These are phyloP conservation scores for Eleginops maclovinus DNA, from an alignment of 2,113 vertebrate genomes.

Conservation along the genomic window DNA sequence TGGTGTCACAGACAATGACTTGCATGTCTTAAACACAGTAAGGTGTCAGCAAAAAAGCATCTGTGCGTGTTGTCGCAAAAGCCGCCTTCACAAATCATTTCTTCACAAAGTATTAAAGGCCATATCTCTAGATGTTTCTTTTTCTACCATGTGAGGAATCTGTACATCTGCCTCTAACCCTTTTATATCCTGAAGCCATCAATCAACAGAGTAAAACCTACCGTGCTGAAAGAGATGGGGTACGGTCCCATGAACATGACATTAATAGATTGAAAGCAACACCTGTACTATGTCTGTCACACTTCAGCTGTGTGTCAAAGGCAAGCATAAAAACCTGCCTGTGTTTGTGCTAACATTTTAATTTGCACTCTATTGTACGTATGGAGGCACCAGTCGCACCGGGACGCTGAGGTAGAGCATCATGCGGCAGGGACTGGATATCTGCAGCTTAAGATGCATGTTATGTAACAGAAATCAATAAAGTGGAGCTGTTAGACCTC, in stretches of 20 bases:
- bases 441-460: slow-evolving; percentile 3
- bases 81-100: slow-evolving; percentile 5
- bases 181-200: slow-evolving; percentile 34
- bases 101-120: slow-evolving; percentile 5
- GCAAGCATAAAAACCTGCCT: background rate
- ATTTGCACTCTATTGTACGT: background rate
- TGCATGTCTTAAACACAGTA: slow-evolving; percentile 16
- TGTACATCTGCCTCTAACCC: slow-evolving; percentile 31
- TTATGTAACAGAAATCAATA: slow-evolving; percentile 57
- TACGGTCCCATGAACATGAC: slow-evolving; percentile 7
- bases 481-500: slow-evolving; percentile 27
- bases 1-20: slow-evolving; percentile 23
- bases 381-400: background rate
- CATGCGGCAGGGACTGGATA: background rate
- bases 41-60: slow-evolving; percentile 12
- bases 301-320: background rate
- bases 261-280: slow-evolving; percentile 33
- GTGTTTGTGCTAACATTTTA: background rate
- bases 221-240: slow-evolving; percentile 4
- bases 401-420: background rate
- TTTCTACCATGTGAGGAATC: background rate
- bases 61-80: too few relatives aligned
- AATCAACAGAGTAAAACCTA: slow-evolving; percentile 27
- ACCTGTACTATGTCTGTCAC: slow-evolving; percentile 32
- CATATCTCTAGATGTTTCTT: background rate